These are phyloP conservation scores for Zalophus californianus DNA, from an alignment of 2,797 vertebrate species.

Conservation along the genomic window DNA sequence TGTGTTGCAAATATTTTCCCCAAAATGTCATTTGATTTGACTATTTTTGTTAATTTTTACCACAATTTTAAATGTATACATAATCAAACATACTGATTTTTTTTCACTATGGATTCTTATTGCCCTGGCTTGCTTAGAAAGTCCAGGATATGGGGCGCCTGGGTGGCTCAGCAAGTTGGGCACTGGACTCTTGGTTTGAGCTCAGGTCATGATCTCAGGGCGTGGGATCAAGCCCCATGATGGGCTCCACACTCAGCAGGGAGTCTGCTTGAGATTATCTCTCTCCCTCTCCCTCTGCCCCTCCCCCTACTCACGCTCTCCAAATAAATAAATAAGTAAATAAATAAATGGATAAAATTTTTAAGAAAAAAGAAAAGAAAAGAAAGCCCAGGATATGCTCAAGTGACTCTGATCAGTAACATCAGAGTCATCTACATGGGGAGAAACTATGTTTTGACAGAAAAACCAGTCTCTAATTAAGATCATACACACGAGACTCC, in stretches of 20 bases:
- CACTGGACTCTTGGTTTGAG: neutral
- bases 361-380: neutral
- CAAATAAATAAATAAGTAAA: too few relatives aligned
- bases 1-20: neutral
- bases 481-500: neutral
- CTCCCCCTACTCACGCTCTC: neutral
- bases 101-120: neutral
- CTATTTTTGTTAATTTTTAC: conserved; percentile 50
- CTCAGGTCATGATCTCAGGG: neutral
- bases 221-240: neutral
- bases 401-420: neutral
- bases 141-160: neutral
- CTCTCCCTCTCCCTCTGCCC: neutral
- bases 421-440: neutral
- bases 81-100: neutral
- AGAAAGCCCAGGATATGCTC: neutral
- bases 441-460: neutral
- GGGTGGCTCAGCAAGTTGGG: neutral
- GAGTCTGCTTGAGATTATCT: neutral
- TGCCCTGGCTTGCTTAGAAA: neutral
- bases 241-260: neutral
- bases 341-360: neutral
- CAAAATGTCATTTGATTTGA: neutral
- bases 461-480: neutral
- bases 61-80: conserved; percentile 14